Base-by-base conservation (phyloP, 2,797 vertebrate species). In the Scolopax bukidnonensis region DNA sequence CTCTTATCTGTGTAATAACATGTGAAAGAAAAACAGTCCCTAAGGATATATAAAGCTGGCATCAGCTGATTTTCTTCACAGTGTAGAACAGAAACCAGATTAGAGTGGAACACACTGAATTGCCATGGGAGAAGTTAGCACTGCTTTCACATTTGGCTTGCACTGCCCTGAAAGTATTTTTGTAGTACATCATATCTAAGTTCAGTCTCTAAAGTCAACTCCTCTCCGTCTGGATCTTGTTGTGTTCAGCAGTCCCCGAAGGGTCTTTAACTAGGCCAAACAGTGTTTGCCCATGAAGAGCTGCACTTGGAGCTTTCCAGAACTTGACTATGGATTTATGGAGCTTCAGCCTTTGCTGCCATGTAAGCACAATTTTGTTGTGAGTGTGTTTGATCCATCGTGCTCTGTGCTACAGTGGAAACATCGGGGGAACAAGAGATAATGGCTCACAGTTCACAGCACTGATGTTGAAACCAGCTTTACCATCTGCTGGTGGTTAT, bases 31-130 rank as follows among this genome's bases (percentile, higher is more conserved):
- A 80, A 83, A 33, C 20, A 50, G 8, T 8, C 18, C 36, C 56
- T 40, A 56, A 74, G 17, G 74, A 59, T 23, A 61, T 78, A 71
- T 73, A 83, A 89, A 85, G 12, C 15, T 77, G 25, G 20, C 38
- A 84, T 89, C 57, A 91, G 30, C 16, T 83, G 71, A 87, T 83
- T 91, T 85, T 81, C 87, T 86, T 95, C n/a, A 40, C n/a, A 73
- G 25, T 2, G 8, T 23, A 70, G 40, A 77, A 59, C 1, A 83
- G 57, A 80, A 92, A 68, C 24, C 14, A 64, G 20, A 12, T 28
- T 73, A 61, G 43, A 95, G 23, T 33, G 21, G 36, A 87, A 65
- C 23, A 67, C 1, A 4, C 4, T 61, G 41, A 93, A 87, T 70
- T 87, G 11, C 28, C 87, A 53, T 30, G 45, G 76, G 82, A 91